phyloP scores from a whole-genome alignment of 2,888 invertebrate genomes.

The Caenorhabditis sp. region DNA sequence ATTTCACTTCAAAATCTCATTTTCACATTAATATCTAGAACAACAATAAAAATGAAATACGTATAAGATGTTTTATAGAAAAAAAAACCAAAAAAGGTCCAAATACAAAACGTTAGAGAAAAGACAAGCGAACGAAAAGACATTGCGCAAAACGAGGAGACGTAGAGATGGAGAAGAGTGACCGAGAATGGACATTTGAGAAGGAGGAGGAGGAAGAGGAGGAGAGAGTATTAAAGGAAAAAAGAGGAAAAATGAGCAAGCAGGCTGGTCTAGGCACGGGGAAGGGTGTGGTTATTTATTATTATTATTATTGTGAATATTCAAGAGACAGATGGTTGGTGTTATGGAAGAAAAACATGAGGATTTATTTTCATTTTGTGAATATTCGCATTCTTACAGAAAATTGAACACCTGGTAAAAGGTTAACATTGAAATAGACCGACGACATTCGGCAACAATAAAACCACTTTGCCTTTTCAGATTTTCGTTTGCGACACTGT shows the following conservation, averaged over 20 bases:
- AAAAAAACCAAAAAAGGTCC: conserved; percentile 1
- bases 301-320: not conserved
- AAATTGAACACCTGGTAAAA: no score
- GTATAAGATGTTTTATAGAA: no score
- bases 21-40: not conserved
- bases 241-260: conserved; percentile 1
- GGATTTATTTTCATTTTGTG: not conserved
- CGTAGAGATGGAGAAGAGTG: conserved; percentile 5
- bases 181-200: conserved; percentile 5
- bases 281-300: not conserved
- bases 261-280: not conserved
- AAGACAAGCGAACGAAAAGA: conserved; percentile 5
- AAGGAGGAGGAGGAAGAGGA: not conserved
- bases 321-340: not conserved
- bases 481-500: no score
- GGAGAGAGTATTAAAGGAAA: conserved; percentile 4
- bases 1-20: not conserved
- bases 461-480: no score
- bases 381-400: no score
- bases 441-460: no score
- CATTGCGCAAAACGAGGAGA: not conserved
- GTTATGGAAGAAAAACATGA: not conserved
- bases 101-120: not conserved
- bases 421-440: no score
- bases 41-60: no score